These are phyloP conservation scores for Carduelis carduelis DNA, from an alignment of 2,797 vertebrate genomes.

Conservation along the genomic window DNA sequence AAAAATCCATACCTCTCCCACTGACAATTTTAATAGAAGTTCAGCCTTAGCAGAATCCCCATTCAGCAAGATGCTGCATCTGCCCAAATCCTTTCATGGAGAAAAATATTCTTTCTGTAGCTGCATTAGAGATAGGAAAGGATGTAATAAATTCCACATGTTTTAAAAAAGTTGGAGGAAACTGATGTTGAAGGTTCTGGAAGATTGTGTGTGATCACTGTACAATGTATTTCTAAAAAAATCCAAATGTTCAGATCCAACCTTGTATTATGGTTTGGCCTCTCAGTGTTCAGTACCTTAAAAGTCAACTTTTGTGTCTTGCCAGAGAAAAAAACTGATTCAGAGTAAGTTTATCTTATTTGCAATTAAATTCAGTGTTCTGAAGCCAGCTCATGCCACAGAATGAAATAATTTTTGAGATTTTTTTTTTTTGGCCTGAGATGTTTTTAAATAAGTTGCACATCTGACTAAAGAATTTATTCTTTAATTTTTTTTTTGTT, in stretches of 20 bases:
- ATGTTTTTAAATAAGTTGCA: not conserved
- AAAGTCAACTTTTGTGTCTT: not conserved
- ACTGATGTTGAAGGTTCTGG: not conserved
- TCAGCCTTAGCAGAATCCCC: not conserved
- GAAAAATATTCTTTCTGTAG: not conserved
- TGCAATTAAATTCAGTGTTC: not conserved
- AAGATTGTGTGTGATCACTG: not conserved
- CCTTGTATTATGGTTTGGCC: not conserved
- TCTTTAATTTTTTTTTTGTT: not conserved
- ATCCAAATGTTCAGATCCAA: not conserved
- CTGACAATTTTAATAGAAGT: not conserved
- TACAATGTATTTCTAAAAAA: not conserved
- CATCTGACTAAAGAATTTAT: not conserved
- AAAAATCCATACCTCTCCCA: not conserved
- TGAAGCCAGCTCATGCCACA: accelerated
- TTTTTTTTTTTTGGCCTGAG: not conserved
- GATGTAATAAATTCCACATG: not conserved
- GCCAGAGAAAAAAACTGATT: not conserved
- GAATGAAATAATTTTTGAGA: not conserved
- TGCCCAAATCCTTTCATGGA: slow-evolving; percentile 1
- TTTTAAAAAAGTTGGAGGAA: not conserved
- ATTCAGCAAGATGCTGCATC: not conserved
- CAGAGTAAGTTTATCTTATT: not conserved
- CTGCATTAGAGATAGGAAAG: not conserved
- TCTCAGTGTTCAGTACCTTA: not conserved